These are phyloP conservation scores for Drosophila pseudoobscura DNA, from an alignment of 1,140 invertebrate species.

Conservation along the genomic window DNA sequence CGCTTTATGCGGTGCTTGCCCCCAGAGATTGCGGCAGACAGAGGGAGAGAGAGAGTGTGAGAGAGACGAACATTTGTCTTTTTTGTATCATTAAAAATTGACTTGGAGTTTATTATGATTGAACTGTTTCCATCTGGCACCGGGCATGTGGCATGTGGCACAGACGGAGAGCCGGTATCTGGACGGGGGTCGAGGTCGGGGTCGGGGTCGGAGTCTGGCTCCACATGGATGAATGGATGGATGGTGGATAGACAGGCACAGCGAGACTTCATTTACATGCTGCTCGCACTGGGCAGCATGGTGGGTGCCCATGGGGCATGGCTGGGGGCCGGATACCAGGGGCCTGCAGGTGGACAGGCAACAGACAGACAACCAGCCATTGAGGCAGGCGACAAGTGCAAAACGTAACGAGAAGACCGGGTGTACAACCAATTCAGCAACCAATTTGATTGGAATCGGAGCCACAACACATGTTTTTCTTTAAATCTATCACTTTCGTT, in stretches of 20 bases:
- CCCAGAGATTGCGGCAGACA: background rate
- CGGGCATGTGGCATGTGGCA: conserved; percentile 52
- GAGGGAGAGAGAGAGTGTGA: background rate
- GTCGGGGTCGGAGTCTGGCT: conserved; percentile 16
- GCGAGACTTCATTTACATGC: conserved; percentile 53
- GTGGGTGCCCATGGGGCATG: too few relatives aligned
- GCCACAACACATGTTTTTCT: too few relatives aligned
- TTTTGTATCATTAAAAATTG: conserved; percentile 69
- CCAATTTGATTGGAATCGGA: too few relatives aligned
- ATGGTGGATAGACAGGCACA: conserved; percentile 16
- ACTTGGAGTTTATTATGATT: conserved; percentile 72
- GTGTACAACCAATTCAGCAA: too few relatives aligned
- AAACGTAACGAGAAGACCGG: too few relatives aligned
- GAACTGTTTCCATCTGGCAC: conserved; percentile 66
- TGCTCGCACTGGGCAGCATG: conserved; percentile 15
- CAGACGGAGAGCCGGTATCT: conserved; percentile 12
- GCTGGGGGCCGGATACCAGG: too few relatives aligned
- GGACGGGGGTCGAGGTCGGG: conserved; percentile 4
- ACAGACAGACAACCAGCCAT: background rate
- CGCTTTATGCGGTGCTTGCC: conserved; percentile 23
- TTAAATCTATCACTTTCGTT: too few relatives aligned
- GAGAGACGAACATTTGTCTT: conserved; percentile 26
- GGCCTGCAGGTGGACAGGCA: background rate
- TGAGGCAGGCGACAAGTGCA: too few relatives aligned
- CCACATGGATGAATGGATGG: conserved; percentile 2